A percentile compares a stretch with the other conserved stretches of the same genome.
phyloP scores from a whole-genome alignment of 2,113 vertebrate genomes.

The Neotragus pygmaeus region DNA sequence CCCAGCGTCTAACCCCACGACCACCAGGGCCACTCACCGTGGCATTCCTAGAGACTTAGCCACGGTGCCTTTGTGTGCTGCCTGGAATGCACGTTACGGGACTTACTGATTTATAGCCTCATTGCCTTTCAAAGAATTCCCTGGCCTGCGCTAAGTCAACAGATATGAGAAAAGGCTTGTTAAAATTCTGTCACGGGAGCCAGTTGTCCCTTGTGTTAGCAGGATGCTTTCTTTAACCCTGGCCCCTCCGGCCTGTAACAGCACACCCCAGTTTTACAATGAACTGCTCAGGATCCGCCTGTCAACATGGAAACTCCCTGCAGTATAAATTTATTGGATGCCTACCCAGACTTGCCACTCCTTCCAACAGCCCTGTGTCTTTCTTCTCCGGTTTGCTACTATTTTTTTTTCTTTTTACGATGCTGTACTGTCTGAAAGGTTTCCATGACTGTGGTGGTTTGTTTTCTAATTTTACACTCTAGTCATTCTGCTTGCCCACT shows the following conservation, averaged over 20 bases:
- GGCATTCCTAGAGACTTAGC: slow-evolving; percentile 46
- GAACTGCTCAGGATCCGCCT: background rate
- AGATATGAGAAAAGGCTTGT: slow-evolving; percentile 50
- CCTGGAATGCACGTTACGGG: slow-evolving; percentile 15
- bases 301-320: background rate
- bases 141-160: slow-evolving; percentile 47
- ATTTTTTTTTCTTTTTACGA: background rate
- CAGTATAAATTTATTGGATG: background rate
- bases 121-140: slow-evolving; percentile 52
- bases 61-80: slow-evolving; percentile 38
- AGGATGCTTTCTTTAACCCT: slow-evolving; percentile 18
- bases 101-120: slow-evolving; percentile 56
- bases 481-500: background rate
- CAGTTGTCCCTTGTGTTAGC: slow-evolving; percentile 17
- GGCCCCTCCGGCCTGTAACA: background rate
- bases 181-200: slow-evolving; percentile 27
- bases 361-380: background rate
- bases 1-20: slow-evolving; percentile 15
- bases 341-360: background rate
- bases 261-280: background rate
- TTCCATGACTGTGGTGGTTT: background rate
- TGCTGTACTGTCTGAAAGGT: background rate
- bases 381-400: background rate
- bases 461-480: background rate
- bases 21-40: background rate